A percentile compares a stretch with the other conserved stretches of the same genome.
Evolutionary conservation across 2,113 vertebrate genomes (phyloP).

Genomic region (Charina bottae): DNA sequence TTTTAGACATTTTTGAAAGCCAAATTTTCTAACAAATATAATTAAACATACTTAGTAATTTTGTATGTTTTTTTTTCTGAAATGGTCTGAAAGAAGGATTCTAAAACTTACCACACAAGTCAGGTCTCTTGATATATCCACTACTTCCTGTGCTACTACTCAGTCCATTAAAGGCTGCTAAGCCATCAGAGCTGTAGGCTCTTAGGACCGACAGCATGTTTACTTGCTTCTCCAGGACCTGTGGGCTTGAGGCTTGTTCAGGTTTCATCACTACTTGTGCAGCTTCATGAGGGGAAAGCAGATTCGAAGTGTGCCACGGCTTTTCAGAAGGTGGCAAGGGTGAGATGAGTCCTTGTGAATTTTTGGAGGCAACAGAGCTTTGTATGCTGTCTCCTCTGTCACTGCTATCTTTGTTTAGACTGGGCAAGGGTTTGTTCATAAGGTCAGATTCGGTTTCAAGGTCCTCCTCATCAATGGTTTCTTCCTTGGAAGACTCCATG

Average conservation of each 20-base stretch:
- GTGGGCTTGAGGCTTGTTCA: conserved; percentile 81
- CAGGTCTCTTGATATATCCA: conserved; percentile 94
- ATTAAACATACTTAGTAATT: conserved; percentile 67
- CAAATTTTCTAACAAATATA: conserved; percentile 65
- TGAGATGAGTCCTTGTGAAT: conserved; percentile 72
- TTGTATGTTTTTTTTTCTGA: conserved; percentile 68
- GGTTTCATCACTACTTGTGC: conserved; percentile 85
- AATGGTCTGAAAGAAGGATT: conserved; percentile 74
- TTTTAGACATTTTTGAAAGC: conserved; percentile 63
- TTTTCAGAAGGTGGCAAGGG: conserved; percentile 82
- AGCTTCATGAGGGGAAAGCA: conserved; percentile 83
- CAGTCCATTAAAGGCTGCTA: conserved; percentile 94
- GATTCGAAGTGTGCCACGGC: conserved; percentile 88
- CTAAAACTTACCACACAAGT: conserved; percentile 95
- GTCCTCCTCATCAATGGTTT: conserved; percentile 88
- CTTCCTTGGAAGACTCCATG: conserved; percentile 85
- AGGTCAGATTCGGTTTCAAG: conserved; percentile 72
- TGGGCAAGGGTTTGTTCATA: conserved; percentile 70
- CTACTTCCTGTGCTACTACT: conserved; percentile 82
- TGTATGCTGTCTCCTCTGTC: conserved; percentile 77
- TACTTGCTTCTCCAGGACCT: conserved; percentile 90
- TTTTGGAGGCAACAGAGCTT: conserved; percentile 68
- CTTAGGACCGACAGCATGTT: conserved; percentile 97
- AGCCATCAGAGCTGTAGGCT: conserved; percentile 94
- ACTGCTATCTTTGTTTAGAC: conserved; percentile 72